phyloP scores from a whole-genome alignment of 92 coral and sea anemone genomes.

The Metridium senile region DNA sequence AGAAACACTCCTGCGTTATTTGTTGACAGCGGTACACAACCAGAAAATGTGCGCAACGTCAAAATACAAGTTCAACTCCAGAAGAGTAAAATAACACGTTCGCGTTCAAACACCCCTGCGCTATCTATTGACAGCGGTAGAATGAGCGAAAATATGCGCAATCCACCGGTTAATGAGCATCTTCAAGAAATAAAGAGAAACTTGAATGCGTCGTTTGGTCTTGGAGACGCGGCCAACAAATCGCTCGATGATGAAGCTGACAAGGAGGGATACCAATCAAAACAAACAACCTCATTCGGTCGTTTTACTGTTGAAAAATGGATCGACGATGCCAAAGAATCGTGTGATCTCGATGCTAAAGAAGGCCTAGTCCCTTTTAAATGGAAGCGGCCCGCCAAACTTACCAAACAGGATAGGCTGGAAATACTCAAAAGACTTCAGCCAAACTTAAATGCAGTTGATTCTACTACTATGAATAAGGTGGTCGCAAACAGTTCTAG shows the following conservation, averaged over 20 bases:
- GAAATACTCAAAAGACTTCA: constrained; percentile 47
- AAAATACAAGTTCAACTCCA: background rate
- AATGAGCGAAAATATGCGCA: background rate
- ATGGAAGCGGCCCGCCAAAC: constrained; percentile 24
- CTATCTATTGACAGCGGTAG: background rate
- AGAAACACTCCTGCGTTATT: constrained; percentile 38
- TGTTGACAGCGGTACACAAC: background rate
- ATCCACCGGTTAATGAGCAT: background rate
- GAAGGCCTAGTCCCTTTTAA: constrained; percentile 1
- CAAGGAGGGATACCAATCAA: background rate
- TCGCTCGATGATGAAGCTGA: background rate
- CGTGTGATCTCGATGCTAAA: background rate
- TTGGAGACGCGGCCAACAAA: background rate
- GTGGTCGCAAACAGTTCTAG: background rate
- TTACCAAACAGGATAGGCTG: constrained; percentile 38
- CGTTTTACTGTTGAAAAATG: background rate
- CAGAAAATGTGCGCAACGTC: background rate
- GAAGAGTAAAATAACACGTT: constrained; percentile 12
- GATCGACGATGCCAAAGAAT: background rate
- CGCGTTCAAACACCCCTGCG: constrained; percentile 46
- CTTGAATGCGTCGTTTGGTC: constrained; percentile 2
- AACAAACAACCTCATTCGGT: background rate
- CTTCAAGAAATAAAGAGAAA: background rate
- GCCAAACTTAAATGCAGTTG: background rate
- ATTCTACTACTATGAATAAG: background rate